Percentiles rank a stretch among this genome's conserved stretches.
Conservation (phyloP, 2,797 vertebrate genomes). For the Pseudochromis fuscus region DNA sequence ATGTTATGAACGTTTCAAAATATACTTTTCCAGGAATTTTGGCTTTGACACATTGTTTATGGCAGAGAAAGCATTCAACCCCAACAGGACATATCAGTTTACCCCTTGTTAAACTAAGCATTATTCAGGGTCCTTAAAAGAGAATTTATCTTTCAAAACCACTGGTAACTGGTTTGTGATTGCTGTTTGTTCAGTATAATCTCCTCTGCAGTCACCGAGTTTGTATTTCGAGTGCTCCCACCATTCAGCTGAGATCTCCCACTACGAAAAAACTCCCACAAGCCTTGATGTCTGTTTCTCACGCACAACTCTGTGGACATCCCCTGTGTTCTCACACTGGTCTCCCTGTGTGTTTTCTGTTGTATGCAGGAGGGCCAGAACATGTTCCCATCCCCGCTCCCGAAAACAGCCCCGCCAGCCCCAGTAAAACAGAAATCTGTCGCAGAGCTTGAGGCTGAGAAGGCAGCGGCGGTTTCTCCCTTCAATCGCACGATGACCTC, state of each 20-base stretch:
- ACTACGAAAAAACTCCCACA: constrained; percentile 30
- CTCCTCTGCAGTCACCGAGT: constrained; percentile 44
- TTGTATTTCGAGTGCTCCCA: constrained; percentile 45
- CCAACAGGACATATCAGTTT: constrained; percentile 69
- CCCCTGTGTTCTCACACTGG: constrained; percentile 41
- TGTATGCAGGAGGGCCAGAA: constrained; percentile 79
- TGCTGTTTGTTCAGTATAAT: constrained; percentile 72
- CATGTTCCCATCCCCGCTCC: constrained; percentile 84
- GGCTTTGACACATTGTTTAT: constrained; percentile 74
- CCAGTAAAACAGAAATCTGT: constrained; percentile 76
- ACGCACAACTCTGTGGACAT: constrained; percentile 55
- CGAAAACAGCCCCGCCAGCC: constrained; percentile 71
- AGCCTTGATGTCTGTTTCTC: constrained; percentile 67
- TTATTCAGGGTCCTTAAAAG: constrained; percentile 60
- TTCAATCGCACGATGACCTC: constrained; percentile 81
- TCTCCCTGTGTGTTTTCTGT: constrained; percentile 43
- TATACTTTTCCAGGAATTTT: constrained; percentile 72
- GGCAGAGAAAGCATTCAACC: constrained; percentile 65
- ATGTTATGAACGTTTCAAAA: constrained; percentile 73
- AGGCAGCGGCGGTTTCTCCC: constrained; percentile 71
- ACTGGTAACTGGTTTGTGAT: constrained; percentile 68
- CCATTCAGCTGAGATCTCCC: constrained; percentile 49
- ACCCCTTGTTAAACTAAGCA: constrained; percentile 61
- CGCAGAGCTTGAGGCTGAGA: constrained; percentile 79
- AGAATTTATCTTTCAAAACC: constrained; percentile 67